Percentiles rank a stretch among this genome's conserved stretches.
Conservation (phyloP, 1,140 invertebrate species). For the Leptonema lineaticorne region DNA sequence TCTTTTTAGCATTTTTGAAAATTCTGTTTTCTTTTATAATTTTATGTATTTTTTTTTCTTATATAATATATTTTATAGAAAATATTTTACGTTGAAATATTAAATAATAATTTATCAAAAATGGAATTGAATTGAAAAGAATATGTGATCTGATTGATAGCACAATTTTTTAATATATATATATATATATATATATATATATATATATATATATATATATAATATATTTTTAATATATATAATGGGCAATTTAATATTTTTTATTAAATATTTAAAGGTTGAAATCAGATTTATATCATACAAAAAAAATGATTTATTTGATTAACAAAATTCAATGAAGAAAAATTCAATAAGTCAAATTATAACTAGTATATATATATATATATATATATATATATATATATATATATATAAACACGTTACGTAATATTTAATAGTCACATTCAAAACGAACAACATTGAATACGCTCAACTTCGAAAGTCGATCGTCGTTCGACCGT, state of each 20-base stretch:
- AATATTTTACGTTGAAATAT: not conserved
- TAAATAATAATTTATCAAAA: not conserved
- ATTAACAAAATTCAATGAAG: not conserved
- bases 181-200: not conserved
- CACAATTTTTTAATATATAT: not conserved
- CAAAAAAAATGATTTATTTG: not conserved
- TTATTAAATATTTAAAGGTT: not conserved
- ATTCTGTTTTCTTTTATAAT: too few relatives aligned
- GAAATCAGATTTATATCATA: not conserved
- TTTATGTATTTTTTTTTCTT: too few relatives aligned
- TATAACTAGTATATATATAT: not conserved
- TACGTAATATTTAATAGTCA: too few relatives aligned
- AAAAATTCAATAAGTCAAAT: not conserved
- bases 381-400: too few relatives aligned
- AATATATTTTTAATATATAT: not conserved
- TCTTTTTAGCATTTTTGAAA: too few relatives aligned
- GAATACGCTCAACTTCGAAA: too few relatives aligned
- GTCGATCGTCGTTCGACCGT: too few relatives aligned
- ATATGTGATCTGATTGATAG: not conserved
- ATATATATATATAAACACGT: too few relatives aligned
- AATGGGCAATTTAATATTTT: not conserved
- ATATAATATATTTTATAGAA: too few relatives aligned
- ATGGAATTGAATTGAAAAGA: not conserved
- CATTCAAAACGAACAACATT: too few relatives aligned
- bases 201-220: not conserved